These are phyloP conservation scores for Acholoe squamosa DNA, from an alignment of 2,888 invertebrate genomes.

Conservation along the genomic window DNA sequence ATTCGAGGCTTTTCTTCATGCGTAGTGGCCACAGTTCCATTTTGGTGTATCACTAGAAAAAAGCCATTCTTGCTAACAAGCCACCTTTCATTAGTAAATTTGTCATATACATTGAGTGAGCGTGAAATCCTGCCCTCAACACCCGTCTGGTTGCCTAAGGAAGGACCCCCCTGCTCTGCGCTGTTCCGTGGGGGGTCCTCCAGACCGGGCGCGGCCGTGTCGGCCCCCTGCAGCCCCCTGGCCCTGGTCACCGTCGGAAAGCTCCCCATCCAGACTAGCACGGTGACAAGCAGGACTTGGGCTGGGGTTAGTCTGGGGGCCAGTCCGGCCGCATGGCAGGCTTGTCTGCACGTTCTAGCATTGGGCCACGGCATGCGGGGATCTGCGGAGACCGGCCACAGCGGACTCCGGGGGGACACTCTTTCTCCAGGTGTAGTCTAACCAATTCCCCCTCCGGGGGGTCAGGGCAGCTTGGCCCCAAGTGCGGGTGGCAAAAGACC, in stretches of 20 bases:
- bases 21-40: slow-evolving; percentile 1
- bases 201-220: background rate
- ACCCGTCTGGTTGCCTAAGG: background rate
- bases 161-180: background rate
- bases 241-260: slow-evolving; percentile 41
- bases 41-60: background rate
- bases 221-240: background rate
- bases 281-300: slow-evolving; percentile 21
- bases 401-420: slow-evolving; percentile 35
- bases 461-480: background rate
- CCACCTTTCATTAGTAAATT: background rate
- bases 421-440: slow-evolving; percentile 40
- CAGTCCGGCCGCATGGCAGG: slow-evolving; percentile 50
- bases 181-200: background rate
- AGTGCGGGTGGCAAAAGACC: background rate
- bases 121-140: background rate
- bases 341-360: slow-evolving; percentile 57
- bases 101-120: background rate
- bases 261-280: slow-evolving; percentile 35
- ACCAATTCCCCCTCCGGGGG: background rate
- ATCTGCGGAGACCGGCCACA: slow-evolving; percentile 42
- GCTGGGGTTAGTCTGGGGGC: slow-evolving; percentile 47
- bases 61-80: background rate
- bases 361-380: slow-evolving; percentile 58
- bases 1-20: background rate